Conservation (phyloP, 1,140 invertebrate genomes). For the Drosophila ohnishii region DNA sequence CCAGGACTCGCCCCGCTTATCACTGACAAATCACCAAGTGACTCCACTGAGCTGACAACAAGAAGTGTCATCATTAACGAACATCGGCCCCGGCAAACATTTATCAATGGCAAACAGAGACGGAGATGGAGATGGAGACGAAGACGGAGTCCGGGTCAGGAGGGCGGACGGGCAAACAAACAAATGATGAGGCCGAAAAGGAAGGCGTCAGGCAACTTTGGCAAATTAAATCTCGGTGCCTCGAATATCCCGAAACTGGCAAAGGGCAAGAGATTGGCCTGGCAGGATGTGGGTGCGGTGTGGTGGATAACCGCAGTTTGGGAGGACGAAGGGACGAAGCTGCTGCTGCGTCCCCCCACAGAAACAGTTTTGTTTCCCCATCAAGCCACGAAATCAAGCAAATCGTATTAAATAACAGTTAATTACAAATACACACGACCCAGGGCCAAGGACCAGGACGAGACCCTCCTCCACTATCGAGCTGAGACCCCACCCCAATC, state of each 20-base stretch:
- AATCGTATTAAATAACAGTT: conserved; percentile 81
- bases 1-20: conserved; percentile 40
- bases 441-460: conserved; percentile 13
- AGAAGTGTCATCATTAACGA: conserved; percentile 78
- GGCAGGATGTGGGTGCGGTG: conserved; percentile 11
- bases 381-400: conserved; percentile 60
- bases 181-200: conserved; percentile 60
- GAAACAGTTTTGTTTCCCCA: conserved; percentile 43
- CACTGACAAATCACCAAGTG: conserved; percentile 72
- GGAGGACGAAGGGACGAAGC: conserved; percentile 14
- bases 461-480: background rate
- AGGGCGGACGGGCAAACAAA: conserved; percentile 26
- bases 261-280: background rate
- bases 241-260: conserved; percentile 23
- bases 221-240: conserved; percentile 73
- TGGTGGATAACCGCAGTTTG: conserved; percentile 34
- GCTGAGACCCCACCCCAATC: background rate
- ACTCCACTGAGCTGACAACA: conserved; percentile 60
- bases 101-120: conserved; percentile 63
- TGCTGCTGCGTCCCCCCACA: background rate
- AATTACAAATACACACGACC: conserved; percentile 69
- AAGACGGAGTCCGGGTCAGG: background rate
- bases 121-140: no score
- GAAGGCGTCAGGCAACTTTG: conserved; percentile 62
- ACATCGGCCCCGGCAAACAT: conserved; percentile 57